Evolutionary conservation across 2,888 invertebrate genomes (phyloP), one percentile per base, ranked within the genome.

Genomic region (Rhingia campestris): DNA sequence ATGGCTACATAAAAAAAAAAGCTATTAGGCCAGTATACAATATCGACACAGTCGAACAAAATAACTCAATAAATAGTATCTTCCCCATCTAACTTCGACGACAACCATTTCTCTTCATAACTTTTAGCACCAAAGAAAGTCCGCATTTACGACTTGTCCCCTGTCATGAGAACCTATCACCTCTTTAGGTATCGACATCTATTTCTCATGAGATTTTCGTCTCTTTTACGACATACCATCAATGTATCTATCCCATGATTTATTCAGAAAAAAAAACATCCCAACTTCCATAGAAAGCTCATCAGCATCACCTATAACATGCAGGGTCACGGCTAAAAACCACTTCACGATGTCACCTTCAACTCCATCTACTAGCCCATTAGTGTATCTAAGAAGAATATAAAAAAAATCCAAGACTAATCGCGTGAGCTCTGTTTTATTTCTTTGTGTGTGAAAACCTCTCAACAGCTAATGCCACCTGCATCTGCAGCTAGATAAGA

Each of bases 331-430:
- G 49, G 39, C 14, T 66, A 33, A 66, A 47, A 41, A 66, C 39
- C 47, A 58, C 74, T 73, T 73, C 54, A 73, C 59, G 66, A 73
- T 54, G 45, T 80, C 54, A 73, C 73, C 66, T 80, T 67, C 64
- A 54, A 37, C 45, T 63, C 35, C 32, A 35, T 37, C 22, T 47
- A 47, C 12, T 0, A 33, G 45, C 49, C 47, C 47, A 54, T 72
- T 41, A 4, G 12, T 12, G 9, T 22, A 22, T 6, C 56, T 4
- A 56, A 51, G 45, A 54, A 41, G 22, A 22, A 47, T 30, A 39
- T 12, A 45, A 41, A 72, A 58, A 47, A 56, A 63, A 54, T 22
- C 22, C 22, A 64, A 56, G n/a, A 35, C 32, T 41, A 76, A 59
- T 69, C 70, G 61, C 77, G 64, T 77, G 56, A 77, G 63, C 43